phyloP scores from a whole-genome alignment of 30 jellyfish, hydroid and myxozoan genomes.

The Sanderia malayensis region DNA sequence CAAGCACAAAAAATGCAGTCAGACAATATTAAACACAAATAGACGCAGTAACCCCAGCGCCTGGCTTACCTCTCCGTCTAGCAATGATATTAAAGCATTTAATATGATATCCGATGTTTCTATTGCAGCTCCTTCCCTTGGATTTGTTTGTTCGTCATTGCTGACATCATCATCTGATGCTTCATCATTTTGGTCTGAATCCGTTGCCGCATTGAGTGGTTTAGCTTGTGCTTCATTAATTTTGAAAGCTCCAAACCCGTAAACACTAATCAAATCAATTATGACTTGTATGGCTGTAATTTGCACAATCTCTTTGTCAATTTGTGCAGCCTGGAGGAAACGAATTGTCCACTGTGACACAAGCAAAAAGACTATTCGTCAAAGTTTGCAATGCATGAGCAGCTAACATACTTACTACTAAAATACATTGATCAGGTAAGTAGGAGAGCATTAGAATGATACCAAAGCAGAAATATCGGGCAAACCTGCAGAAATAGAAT shows the following conservation, averaged over 20 bases:
- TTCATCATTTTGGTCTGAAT: neutral
- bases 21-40: no score
- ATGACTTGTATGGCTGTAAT: constrained; percentile 82
- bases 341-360: no score
- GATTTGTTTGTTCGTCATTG: constrained; percentile 8
- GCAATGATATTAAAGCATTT: constrained; percentile 34
- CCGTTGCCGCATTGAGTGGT: neutral
- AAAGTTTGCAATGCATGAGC: no score
- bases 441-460: no score
- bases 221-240: constrained; percentile 30
- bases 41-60: no score
- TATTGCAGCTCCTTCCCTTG: neutral
- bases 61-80: constrained; percentile 58
- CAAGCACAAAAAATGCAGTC: no score
- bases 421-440: no score
- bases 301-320: constrained; percentile 87
- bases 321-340: constrained; percentile 90
- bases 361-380: no score
- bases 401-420: no score
- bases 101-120: constrained; percentile 31
- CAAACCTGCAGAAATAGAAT: constrained; percentile 86
- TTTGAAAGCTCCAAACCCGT: constrained; percentile 85
- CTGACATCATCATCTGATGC: neutral
- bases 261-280: constrained; percentile 75
- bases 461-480: no score